Conservation (phyloP, 2,113 vertebrate species). For the Rissa tridactyla region DNA sequence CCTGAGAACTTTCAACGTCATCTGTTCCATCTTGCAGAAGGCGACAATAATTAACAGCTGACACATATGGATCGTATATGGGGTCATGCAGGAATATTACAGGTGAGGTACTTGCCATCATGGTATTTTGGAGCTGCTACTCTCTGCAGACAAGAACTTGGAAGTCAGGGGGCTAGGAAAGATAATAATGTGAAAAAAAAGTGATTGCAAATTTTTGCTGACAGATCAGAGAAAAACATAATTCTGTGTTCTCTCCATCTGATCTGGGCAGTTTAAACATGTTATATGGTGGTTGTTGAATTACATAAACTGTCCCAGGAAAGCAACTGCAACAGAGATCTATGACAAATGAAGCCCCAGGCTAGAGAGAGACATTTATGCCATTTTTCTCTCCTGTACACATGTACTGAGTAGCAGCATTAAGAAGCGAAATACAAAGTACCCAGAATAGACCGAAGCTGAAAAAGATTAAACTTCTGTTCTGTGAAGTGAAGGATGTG, state of each 20-base stretch:
- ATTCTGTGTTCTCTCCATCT: background rate
- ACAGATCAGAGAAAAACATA: background rate
- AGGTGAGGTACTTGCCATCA: background rate
- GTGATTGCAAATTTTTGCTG: background rate
- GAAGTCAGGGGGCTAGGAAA: background rate
- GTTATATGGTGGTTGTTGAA: background rate
- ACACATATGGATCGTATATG: background rate
- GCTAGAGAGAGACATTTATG: background rate
- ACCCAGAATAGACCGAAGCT: background rate
- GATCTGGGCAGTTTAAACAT: background rate
- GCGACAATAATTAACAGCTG: background rate
- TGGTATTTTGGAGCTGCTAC: background rate
- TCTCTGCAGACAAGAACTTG: background rate
- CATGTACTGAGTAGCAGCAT: background rate
- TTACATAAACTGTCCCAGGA: background rate
- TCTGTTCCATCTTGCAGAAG: background rate
- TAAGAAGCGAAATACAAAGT: background rate
- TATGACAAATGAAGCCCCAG: background rate
- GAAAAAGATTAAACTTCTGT: background rate
- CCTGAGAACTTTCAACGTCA: background rate
- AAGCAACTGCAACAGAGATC: background rate
- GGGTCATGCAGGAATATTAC: background rate
- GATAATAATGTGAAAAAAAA: background rate
- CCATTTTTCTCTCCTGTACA: background rate
- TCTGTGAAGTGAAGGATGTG: background rate